A percentile compares a stretch with the other conserved stretches of the same genome.
These are phyloP conservation scores for Streptopelia turtur DNA, from an alignment of 2,797 vertebrate genomes.

Conservation along the genomic window DNA sequence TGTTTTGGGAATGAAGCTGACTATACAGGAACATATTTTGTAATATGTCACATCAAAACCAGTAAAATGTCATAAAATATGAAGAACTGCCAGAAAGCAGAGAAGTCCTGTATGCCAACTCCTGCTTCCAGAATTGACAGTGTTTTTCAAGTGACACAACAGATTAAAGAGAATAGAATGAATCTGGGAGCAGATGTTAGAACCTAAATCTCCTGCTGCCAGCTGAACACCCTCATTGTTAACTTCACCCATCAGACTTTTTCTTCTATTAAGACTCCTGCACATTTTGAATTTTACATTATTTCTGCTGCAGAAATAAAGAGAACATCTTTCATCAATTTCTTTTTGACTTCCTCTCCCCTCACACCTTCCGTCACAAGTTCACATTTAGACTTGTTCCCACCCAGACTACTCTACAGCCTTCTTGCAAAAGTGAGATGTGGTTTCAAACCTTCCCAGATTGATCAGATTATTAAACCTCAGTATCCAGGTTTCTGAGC, in stretches of 20 bases:
- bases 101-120: neutral
- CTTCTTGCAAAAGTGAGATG: neutral
- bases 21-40: conserved; percentile 30
- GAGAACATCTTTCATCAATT: neutral
- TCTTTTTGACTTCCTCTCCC: neutral
- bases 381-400: neutral
- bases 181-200: conserved; percentile 31
- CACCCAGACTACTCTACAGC: neutral
- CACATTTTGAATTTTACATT: neutral
- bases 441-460: neutral
- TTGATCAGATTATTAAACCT: neutral
- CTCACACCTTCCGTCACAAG: neutral
- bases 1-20: conserved; percentile 2
- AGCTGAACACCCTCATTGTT: neutral
- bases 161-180: conserved; percentile 31
- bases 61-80: conserved; percentile 20
- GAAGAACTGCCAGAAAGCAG: conserved; percentile 40
- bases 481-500: neutral
- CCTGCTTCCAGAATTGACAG: conserved; percentile 10
- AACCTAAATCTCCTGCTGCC: conserved; percentile 19
- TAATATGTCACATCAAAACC: conserved; percentile 39
- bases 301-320: neutral
- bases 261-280: neutral
- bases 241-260: neutral
- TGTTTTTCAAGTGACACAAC: conserved; percentile 25